phyloP scores from a whole-genome alignment of 2,797 vertebrate species.

The Ctenopoma multispine region DNA sequence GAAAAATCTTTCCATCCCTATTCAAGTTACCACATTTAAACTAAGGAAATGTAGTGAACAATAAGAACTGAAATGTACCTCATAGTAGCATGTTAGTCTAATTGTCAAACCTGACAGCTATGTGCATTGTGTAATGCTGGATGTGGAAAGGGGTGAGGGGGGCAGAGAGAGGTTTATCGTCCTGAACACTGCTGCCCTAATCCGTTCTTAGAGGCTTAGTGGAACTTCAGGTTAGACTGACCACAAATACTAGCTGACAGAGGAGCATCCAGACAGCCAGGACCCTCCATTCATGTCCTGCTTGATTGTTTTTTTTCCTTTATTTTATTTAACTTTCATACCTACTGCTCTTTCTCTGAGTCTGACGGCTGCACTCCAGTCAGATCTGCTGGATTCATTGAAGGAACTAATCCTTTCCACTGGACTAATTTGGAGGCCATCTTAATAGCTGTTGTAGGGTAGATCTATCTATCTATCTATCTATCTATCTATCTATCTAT shows the following conservation, averaged over 20 bases:
- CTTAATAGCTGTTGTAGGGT: background rate
- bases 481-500: no score
- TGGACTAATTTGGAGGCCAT: slow-evolving; percentile 43
- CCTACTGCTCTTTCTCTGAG: no score
- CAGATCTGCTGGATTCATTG: slow-evolving; percentile 15
- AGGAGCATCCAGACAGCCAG: slow-evolving; percentile 11
- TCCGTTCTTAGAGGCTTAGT: slow-evolving; percentile 81
- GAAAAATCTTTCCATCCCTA: no score
- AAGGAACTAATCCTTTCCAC: background rate
- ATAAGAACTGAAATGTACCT: no score
- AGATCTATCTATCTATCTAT: background rate
- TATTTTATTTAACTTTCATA: no score
- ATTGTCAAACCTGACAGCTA: no score
- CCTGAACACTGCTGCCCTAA: slow-evolving; percentile 74
- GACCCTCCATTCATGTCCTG: background rate
- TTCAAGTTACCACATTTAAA: no score
- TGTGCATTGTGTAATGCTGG: background rate
- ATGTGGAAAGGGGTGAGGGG: no score
- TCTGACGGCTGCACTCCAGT: background rate
- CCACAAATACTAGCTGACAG: slow-evolving; percentile 37
- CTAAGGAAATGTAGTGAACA: no score
- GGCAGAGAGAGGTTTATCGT: slow-evolving; percentile 57
- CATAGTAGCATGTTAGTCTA: no score
- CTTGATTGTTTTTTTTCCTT: background rate
- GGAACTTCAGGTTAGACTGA: slow-evolving; percentile 60